phyloP scores from a whole-genome alignment of 2,888 invertebrate species.

The Eubasilissa splendida region DNA sequence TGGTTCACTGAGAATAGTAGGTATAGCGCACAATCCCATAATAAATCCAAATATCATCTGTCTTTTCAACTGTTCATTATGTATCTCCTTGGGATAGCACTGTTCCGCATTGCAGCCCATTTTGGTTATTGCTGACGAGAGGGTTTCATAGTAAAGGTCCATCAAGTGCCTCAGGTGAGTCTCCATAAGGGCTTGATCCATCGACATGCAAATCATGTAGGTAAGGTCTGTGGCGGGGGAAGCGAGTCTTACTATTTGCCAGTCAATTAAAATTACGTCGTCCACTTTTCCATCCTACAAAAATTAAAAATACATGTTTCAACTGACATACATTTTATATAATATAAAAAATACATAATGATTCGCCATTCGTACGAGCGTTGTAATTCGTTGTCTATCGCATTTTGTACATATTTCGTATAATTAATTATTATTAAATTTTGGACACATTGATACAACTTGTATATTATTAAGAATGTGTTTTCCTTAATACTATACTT shows the following conservation, averaged over 20 bases:
- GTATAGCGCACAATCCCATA: constrained; percentile 4
- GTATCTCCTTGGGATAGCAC: constrained; percentile 38
- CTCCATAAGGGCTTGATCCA: constrained; percentile 36
- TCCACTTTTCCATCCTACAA: constrained; percentile 45
- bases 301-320: not conserved
- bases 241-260: constrained; percentile 45
- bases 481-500: no score
- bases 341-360: no score
- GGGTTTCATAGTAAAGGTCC: constrained; percentile 48
- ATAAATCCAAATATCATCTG: constrained; percentile 23
- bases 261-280: constrained; percentile 47
- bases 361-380: no score
- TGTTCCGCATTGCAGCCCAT: constrained; percentile 39
- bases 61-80: constrained; percentile 23
- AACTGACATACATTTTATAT: no score
- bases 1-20: not conserved
- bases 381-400: no score
- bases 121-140: constrained; percentile 13
- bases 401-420: no score
- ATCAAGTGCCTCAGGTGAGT: constrained; percentile 23
- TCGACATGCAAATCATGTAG: constrained; percentile 45
- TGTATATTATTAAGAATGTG: no score
- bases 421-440: no score
- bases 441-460: no score
- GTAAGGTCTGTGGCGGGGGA: constrained; percentile 51